Evolutionary conservation across 2,888 invertebrate species (phyloP).

Genomic region (Trichopria drosophilae): DNA sequence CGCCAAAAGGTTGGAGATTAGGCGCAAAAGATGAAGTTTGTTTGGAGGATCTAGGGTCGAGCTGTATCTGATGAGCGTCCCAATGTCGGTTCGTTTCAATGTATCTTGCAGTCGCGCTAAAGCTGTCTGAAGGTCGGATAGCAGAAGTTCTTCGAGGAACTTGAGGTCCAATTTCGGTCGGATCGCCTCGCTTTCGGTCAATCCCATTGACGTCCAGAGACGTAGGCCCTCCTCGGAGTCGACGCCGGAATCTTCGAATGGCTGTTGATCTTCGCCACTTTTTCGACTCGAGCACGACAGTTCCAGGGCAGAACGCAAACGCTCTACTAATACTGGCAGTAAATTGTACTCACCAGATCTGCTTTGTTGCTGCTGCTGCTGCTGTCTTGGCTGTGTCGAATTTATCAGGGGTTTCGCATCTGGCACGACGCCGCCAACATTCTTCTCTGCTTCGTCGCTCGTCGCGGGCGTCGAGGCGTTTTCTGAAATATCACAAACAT

Average conservation of each 20-base stretch:
- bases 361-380: constrained; percentile 37
- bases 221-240: constrained; percentile 71
- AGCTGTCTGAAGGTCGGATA: constrained; percentile 78
- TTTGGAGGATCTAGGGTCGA: constrained; percentile 60
- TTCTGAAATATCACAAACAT: constrained; percentile 41
- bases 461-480: constrained; percentile 30
- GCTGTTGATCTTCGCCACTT: constrained; percentile 39
- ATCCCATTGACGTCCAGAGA: constrained; percentile 52
- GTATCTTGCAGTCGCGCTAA: constrained; percentile 75
- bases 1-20: constrained; percentile 72
- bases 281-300: constrained; percentile 43
- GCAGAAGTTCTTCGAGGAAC: constrained; percentile 65
- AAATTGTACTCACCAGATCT: constrained; percentile 57
- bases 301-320: constrained; percentile 57
- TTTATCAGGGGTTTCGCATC: constrained; percentile 22
- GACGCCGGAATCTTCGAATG: constrained; percentile 52
- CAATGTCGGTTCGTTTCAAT: constrained; percentile 61
- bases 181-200: background rate
- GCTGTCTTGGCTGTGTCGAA: constrained; percentile 30
- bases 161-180: constrained; percentile 55
- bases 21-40: constrained; percentile 66
- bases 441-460: constrained; percentile 36
- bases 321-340: constrained; percentile 59
- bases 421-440: constrained; percentile 21
- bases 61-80: constrained; percentile 61